phyloP scores from a whole-genome alignment of 1,140 invertebrate species.

The Pomacea maculata region DNA sequence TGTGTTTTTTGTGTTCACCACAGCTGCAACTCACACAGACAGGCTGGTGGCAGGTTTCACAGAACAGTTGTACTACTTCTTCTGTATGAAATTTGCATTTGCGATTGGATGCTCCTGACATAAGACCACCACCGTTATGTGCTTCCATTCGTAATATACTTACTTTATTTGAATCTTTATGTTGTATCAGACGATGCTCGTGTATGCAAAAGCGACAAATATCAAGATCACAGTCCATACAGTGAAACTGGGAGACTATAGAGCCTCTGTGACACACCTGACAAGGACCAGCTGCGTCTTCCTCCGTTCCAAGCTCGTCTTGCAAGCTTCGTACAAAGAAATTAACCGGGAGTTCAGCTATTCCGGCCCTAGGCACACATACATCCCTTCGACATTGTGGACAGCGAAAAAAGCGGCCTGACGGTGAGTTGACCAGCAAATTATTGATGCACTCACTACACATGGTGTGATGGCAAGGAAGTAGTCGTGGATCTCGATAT shows the following conservation, averaged over 20 bases:
- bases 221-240: conserved; percentile 56
- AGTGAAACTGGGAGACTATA: conserved; percentile 52
- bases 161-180: conserved; percentile 35
- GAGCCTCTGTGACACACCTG: conserved; percentile 50
- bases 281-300: conserved; percentile 37
- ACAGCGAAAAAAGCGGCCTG: conserved; percentile 53
- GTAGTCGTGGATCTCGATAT: conserved; percentile 54
- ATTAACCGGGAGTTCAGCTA: conserved; percentile 56
- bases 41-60: conserved; percentile 43
- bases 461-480: conserved; percentile 57
- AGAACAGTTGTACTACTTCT: conserved; percentile 51
- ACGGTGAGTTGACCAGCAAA: conserved; percentile 43
- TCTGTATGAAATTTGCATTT: conserved; percentile 44
- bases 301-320: conserved; percentile 50
- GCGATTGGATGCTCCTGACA: conserved; percentile 35
- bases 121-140: conserved; percentile 23
- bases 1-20: conserved; percentile 47
- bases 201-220: conserved; percentile 58
- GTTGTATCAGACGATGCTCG: conserved; percentile 51
- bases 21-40: conserved; percentile 53
- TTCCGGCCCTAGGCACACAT: conserved; percentile 51
- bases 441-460: conserved; percentile 54
- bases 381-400: conserved; percentile 55
- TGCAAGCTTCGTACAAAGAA: conserved; percentile 58
- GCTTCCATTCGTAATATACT: conserved; percentile 54